Percentiles rank a stretch among this genome's conserved stretches.
Conservation (phyloP, 2,797 vertebrate species). For the Gallinago solitaria region DNA sequence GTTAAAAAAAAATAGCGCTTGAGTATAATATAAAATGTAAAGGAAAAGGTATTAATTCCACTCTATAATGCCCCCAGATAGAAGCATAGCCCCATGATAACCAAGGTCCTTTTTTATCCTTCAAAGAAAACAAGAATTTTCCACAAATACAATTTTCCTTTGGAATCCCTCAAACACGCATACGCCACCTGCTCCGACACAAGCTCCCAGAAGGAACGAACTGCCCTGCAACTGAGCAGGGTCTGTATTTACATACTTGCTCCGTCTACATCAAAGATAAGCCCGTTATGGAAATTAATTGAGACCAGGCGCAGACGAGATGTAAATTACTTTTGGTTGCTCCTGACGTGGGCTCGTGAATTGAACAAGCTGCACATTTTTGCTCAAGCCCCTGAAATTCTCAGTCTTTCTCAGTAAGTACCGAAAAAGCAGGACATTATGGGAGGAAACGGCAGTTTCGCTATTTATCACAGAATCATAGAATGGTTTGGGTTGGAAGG, state of each 20-base stretch:
- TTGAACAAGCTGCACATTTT: background rate
- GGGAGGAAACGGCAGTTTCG: background rate
- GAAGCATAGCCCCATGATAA: background rate
- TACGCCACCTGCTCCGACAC: background rate
- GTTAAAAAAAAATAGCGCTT: background rate
- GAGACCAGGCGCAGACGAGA: background rate
- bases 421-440: background rate
- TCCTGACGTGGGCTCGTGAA: background rate
- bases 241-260: background rate
- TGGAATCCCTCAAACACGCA: background rate
- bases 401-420: background rate
- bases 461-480: background rate
- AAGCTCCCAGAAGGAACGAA: background rate
- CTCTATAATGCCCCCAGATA: background rate
- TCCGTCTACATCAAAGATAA: background rate
- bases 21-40: fast-evolving
- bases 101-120: background rate
- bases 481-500: background rate
- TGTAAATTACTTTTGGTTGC: background rate
- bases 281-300: background rate
- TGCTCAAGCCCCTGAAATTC: background rate
- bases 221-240: background rate
- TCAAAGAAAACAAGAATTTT: background rate
- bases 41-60: background rate
- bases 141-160: background rate